Base-by-base conservation (phyloP, 2,797 vertebrate genomes). In the Sebastes elongatus region DNA sequence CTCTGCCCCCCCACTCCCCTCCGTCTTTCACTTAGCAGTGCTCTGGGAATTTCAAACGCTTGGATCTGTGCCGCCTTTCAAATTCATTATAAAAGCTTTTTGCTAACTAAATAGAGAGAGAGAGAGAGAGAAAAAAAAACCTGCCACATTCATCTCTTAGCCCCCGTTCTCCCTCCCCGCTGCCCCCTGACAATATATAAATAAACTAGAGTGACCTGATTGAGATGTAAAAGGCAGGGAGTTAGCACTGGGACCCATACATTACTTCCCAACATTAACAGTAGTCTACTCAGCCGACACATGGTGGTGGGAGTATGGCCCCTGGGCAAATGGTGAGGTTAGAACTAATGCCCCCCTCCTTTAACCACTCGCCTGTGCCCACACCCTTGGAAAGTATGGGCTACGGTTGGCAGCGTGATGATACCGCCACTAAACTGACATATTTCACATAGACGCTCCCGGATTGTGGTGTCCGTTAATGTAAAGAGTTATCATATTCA, bases 181-280 rank as follows among this genome's bases (percentile, higher is more conserved):
- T 55, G 30, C 88, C 88, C 89, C 94, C 75, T 85, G 93, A 93
- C 93, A 94, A 95, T 92, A 92, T 94, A 94, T 94, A 96, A 95
- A 95, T 95, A 95, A 96, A 95, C 94, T 94, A 93, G 91, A 95
- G 92, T 95, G 95, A 94, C 93, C 95, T 94, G 92, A 94, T 94
- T 94, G 93, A 95, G 92, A 95, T 93, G 94, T 94, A 95, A 95
- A 94, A 95, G 94, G 93, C 93, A 94, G 94, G 90, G 94, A 94
- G 87, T 94, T 93, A 86, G 93, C 91, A 80, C 91, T 93, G 92
- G 92, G 94, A 94, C 90, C 90, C 92, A 94, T 95, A 93, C 91
- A 89, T 95, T 92, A 94, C 90, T 78, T 80, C 89, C 87, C 89
- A 93, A 93, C 93, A 93, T 95, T 95, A 95, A 94, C 94, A 92